A percentile compares a stretch with the other conserved stretches of the same genome.
phyloP scores from a whole-genome alignment of 1,140 invertebrate genomes.

The Halictus rubicundus region DNA sequence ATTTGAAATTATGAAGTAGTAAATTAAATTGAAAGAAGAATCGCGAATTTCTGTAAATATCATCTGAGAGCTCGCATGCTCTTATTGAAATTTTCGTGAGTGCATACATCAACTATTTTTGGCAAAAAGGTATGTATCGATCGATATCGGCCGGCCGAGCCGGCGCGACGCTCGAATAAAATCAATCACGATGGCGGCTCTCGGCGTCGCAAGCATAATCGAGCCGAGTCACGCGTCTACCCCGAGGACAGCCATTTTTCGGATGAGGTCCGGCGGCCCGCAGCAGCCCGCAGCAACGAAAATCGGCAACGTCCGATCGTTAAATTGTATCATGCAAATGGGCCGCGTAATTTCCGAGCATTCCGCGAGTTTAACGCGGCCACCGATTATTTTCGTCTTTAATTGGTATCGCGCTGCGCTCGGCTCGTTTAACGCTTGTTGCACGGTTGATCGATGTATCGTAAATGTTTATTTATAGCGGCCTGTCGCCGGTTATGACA shows the following conservation, averaged over 20 bases:
- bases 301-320: background rate
- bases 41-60: no score
- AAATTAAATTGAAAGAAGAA: no score
- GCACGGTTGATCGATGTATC: slow-evolving; percentile 47
- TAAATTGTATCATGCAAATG: slow-evolving; percentile 38
- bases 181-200: background rate
- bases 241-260: background rate
- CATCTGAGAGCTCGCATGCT: no score
- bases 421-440: slow-evolving; percentile 49
- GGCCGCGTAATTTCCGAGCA: background rate
- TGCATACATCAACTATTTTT: no score
- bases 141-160: no score
- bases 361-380: slow-evolving; percentile 4
- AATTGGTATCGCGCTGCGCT: slow-evolving; percentile 52
- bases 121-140: no score
- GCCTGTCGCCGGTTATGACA: slow-evolving; percentile 46
- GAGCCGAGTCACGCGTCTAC: slow-evolving; percentile 8
- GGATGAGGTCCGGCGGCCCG: background rate
- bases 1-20: no score
- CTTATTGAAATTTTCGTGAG: no score
- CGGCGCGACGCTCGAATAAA: background rate
- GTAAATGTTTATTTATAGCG: slow-evolving; percentile 51
- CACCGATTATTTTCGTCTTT: slow-evolving; percentile 44
- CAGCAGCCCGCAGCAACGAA: background rate
- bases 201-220: slow-evolving; percentile 7